Evolutionary conservation across 2,888 invertebrate genomes (phyloP).

Genomic region (Aphidoletes aphidimyza): DNA sequence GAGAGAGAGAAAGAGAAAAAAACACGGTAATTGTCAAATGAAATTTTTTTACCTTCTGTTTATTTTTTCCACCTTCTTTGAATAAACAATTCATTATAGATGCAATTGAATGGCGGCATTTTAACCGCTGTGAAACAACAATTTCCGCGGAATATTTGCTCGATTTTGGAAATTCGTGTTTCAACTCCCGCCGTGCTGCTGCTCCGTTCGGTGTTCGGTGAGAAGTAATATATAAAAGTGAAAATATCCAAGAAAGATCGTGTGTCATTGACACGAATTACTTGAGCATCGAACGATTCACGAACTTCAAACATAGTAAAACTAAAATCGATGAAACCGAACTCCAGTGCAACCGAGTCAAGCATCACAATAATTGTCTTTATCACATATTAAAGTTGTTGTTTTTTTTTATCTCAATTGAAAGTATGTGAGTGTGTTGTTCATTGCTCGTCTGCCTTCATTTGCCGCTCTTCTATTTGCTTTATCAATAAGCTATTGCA

Average conservation of each 20-base stretch:
- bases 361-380: slow-evolving; percentile 20
- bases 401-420: slow-evolving; percentile 7
- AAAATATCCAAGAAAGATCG: background rate
- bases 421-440: background rate
- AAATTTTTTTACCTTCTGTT: background rate
- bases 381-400: slow-evolving; percentile 9
- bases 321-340: background rate
- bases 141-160: slow-evolving; percentile 16
- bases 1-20: background rate
- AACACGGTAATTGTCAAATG: background rate
- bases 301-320: too few species aligned
- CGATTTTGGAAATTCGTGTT: slow-evolving; percentile 37
- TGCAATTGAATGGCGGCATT: background rate
- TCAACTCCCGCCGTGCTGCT: too few species aligned
- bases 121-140: background rate
- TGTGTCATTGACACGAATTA: slow-evolving; percentile 37
- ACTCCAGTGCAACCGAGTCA: background rate
- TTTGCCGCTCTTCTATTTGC: background rate
- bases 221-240: background rate
- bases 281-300: background rate
- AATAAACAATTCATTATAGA: background rate
- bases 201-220: background rate
- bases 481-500: slow-evolving; percentile 25
- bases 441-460: background rate
- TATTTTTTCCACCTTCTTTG: slow-evolving; percentile 12